Evolutionary conservation across 2,888 invertebrate genomes (phyloP).

Genomic region (Lamellibrachia columna): DNA sequence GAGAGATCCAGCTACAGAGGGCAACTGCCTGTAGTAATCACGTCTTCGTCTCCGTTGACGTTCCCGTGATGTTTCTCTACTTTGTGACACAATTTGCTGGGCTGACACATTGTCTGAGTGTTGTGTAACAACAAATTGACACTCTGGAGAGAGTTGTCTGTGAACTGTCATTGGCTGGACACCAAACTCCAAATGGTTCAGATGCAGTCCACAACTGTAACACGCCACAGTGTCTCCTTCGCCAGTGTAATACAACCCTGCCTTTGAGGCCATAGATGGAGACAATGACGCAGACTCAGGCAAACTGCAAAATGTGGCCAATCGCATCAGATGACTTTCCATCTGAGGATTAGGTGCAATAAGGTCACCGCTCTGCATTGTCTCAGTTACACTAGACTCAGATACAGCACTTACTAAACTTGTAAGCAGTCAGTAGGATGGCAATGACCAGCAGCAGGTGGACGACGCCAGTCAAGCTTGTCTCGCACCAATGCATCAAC

Average conservation of each 20-base stretch:
- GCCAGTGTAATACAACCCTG: background rate
- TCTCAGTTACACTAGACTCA: too few species aligned
- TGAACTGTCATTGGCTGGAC: background rate
- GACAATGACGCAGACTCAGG: background rate
- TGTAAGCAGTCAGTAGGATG: too few species aligned
- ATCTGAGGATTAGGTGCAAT: background rate
- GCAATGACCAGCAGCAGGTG: too few species aligned
- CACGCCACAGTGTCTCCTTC: background rate
- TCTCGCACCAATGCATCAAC: too few species aligned
- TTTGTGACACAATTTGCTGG: too few species aligned
- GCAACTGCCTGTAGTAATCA: background rate
- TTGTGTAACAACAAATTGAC: background rate
- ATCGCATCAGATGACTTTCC: background rate
- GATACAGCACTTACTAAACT: too few species aligned
- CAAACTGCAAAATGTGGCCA: background rate
- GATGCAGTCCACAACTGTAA: background rate
- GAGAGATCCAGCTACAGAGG: background rate
- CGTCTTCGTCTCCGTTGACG: background rate
- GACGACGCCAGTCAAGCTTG: too few species aligned
- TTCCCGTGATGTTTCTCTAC: too few species aligned
- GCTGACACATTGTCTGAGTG: too few species aligned
- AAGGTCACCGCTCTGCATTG: too few species aligned
- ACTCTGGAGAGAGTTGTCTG: background rate
- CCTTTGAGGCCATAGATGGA: background rate
- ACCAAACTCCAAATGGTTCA: background rate